phyloP scores from a whole-genome alignment of 2,888 invertebrate genomes.

The Entomobrya multifasciata region DNA sequence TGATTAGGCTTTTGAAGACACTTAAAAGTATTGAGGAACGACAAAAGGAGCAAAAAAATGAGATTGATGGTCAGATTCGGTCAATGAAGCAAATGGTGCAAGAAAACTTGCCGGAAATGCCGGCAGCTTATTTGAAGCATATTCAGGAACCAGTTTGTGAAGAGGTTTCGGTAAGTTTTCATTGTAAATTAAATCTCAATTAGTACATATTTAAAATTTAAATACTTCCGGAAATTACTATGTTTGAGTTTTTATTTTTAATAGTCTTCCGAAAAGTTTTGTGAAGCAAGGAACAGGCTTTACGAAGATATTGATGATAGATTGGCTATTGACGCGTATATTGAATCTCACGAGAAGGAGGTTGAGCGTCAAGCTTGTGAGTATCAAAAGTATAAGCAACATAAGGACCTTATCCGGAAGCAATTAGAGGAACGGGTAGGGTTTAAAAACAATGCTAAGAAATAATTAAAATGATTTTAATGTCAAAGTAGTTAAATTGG shows the following conservation, averaged over 20 bases:
- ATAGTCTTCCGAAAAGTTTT: slow-evolving; percentile 48
- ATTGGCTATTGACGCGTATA: slow-evolving; percentile 73
- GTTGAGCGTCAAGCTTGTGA: slow-evolving; percentile 78
- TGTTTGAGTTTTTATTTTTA: no score
- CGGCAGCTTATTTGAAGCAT: slow-evolving; percentile 59
- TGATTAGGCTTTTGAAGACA: slow-evolving; percentile 38
- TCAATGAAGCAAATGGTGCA: slow-evolving; percentile 61
- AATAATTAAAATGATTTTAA: no score
- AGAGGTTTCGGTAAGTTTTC: slow-evolving; percentile 24
- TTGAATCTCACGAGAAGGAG: slow-evolving; percentile 77
- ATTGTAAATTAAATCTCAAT: background rate
- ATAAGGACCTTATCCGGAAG: slow-evolving; percentile 74
- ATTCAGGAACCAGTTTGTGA: slow-evolving; percentile 61
- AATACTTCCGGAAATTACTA: no score
- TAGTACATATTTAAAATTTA: background rate
- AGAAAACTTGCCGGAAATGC: slow-evolving; percentile 60
- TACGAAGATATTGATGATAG: slow-evolving; percentile 74
- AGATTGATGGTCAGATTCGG: slow-evolving; percentile 54
- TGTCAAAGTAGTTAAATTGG: no score
- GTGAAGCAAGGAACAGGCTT: slow-evolving; percentile 31
- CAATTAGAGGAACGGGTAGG: slow-evolving; percentile 75
- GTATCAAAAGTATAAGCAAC: slow-evolving; percentile 72
- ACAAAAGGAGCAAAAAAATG: slow-evolving; percentile 65
- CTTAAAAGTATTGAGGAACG: slow-evolving; percentile 65
- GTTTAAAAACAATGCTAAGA: slow-evolving; percentile 7